Base-by-base conservation (phyloP, 64 coral and sea anemone species). In the Stichodactyla mertensii region DNA sequence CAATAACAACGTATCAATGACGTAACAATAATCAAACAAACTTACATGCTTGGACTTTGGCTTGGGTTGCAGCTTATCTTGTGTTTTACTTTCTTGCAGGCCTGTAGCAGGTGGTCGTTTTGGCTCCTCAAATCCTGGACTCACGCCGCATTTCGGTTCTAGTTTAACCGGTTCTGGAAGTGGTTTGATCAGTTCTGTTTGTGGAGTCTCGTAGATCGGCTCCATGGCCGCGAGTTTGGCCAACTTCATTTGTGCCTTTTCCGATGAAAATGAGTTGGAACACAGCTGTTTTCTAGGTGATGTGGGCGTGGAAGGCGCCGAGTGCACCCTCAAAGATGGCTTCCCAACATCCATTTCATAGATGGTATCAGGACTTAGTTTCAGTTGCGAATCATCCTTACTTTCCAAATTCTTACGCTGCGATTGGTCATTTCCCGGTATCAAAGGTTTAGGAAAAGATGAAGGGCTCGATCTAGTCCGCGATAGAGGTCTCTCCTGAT, bases 211-310 rank as follows among this genome's bases (percentile, higher is more conserved):
- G 31, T 89, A 78, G 59, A 96, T 96, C 18, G 94, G 91, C 53
- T 96, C 94, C 94, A 96, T 96, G 16, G 91, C 91, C 14, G 87
- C 89, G 60, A 96, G 94, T 85, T 96, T 96, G 61, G 86, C 86
- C 18, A 96, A 71, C 64, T 96, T 96, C 27, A 88, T 71, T 78
- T 96, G 94, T 84, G 94, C 55, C 77, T 96, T 96, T 93, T 96
- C 94, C 10, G 92, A 80, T 78, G 83, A 57, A 61, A 93, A 87
- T 24, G 88, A 80, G 52, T 91, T 91, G 10, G 90, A 54, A 82
- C 59, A 90, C 86, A 89, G 86, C 59, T 96, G 91, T 52, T 89
- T 85, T 24, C 91, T 89, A 28, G 85, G 36, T 10, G 88, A 78
- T 69, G 94, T 84, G 10, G 69, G 85, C 12, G 94, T 90, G 36